A percentile compares a stretch with the other conserved stretches of the same genome.
Evolutionary conservation across 2,113 vertebrate species (phyloP).

Genomic region (Australoheros scitulus): DNA sequence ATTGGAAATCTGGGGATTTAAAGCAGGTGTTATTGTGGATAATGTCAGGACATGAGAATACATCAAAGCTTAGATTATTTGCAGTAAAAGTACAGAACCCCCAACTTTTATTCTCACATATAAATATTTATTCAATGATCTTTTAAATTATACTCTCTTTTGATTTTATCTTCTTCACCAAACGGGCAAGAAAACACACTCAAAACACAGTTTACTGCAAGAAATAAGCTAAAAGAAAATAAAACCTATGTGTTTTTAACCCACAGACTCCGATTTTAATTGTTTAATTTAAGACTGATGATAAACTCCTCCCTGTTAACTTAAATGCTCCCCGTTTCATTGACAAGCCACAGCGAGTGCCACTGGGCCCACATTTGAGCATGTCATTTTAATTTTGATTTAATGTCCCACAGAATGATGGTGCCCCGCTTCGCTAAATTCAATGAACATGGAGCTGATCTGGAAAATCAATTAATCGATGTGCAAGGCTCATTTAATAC

Average conservation of each 20-base stretch:
- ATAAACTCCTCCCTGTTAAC: constrained; percentile 46
- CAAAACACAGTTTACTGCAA: neutral
- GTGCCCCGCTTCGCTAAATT: constrained; percentile 57
- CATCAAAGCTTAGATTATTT: neutral
- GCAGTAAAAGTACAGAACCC: constrained; percentile 1
- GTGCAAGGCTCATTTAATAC: constrained; percentile 63
- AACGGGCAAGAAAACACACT: neutral
- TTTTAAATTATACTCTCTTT: neutral
- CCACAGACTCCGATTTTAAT: neutral
- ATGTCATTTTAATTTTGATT: constrained; percentile 74
- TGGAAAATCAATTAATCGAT: constrained; percentile 74
- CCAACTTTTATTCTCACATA: neutral
- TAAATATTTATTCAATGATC: neutral
- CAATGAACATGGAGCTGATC: constrained; percentile 60
- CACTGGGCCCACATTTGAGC: constrained; percentile 52
- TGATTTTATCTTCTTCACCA: neutral
- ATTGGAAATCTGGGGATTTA: constrained; percentile 38
- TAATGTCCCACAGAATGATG: constrained; percentile 52
- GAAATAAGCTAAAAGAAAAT: neutral
- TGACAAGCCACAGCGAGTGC: constrained; percentile 43
- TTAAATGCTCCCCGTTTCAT: constrained; percentile 51
- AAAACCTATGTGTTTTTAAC: neutral
- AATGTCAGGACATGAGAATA: constrained; percentile 7
- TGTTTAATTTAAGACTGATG: constrained; percentile 23
- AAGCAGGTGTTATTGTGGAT: constrained; percentile 35